These are phyloP conservation scores for Parotocinclus haroldoi DNA, from an alignment of 2,797 vertebrate genomes.

Conservation along the genomic window DNA sequence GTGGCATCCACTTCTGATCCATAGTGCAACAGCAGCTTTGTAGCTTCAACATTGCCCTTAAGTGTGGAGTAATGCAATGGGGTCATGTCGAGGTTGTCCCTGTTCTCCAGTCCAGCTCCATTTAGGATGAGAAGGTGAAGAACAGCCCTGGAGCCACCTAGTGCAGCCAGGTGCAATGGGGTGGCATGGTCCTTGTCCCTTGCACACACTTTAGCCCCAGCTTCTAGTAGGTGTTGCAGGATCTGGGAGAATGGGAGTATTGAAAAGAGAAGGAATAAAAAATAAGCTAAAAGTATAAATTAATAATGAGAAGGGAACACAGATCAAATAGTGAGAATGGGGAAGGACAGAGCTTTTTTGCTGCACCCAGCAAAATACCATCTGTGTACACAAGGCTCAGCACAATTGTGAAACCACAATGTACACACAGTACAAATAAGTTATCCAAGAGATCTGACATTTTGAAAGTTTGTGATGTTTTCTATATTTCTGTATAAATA, in stretches of 20 bases:
- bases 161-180: conserved; percentile 53
- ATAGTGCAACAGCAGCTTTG: conserved; percentile 50
- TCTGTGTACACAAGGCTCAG: conserved; percentile 37
- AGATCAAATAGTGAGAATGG: conserved; percentile 35
- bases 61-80: conserved; percentile 42
- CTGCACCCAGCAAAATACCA: conserved; percentile 39
- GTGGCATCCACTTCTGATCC: conserved; percentile 39
- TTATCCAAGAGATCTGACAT: conserved; percentile 3
- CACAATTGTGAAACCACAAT: conserved; percentile 29
- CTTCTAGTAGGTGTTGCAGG: conserved; percentile 49
- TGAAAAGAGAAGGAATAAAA: background rate
- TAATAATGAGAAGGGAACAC: conserved; percentile 11
- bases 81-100: conserved; percentile 40
- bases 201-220: conserved; percentile 27
- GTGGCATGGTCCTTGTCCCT: conserved; percentile 40
- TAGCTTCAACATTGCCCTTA: conserved; percentile 29
- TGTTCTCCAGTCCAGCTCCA: conserved; percentile 40
- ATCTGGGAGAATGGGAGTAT: conserved; percentile 24
- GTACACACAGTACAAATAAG: conserved; percentile 1
- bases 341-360: conserved; percentile 8
- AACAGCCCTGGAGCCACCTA: conserved; percentile 39
- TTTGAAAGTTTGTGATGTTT: too few species aligned
- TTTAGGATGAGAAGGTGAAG: conserved; percentile 35
- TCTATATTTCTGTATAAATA: background rate
- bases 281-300: background rate